Evolutionary conservation across 2,888 invertebrate genomes (phyloP).

Genomic region (Diploptera punctata): DNA sequence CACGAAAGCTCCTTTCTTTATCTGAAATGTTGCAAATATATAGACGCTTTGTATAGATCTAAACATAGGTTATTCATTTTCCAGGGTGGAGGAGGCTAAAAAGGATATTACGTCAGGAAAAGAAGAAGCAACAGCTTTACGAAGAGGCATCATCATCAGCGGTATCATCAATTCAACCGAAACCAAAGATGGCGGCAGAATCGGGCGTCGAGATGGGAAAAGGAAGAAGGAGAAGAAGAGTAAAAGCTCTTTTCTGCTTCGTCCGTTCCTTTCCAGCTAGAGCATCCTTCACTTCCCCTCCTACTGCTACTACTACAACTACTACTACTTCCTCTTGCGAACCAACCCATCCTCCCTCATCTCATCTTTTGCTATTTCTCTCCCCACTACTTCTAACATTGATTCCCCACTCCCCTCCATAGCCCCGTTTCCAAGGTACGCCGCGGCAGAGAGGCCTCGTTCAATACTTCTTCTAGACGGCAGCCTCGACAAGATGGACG

Average conservation of each 20-base stretch:
- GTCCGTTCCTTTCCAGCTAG: slow-evolving; percentile 33
- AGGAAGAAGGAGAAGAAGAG: slow-evolving; percentile 21
- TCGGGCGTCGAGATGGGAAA: slow-evolving; percentile 11
- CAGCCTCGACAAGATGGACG: slow-evolving; percentile 39
- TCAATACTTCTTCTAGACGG: slow-evolving; percentile 43
- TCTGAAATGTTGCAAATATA: too few relatives aligned
- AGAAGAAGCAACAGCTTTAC: neutral
- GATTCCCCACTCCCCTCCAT: slow-evolving; percentile 15
- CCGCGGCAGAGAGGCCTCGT: slow-evolving; percentile 36
- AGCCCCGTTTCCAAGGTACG: slow-evolving; percentile 30
- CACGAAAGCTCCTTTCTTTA: too few relatives aligned
- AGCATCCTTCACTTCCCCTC: slow-evolving; percentile 24
- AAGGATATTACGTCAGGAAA: neutral
- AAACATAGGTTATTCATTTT: neutral
- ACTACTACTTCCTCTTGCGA: slow-evolving; percentile 11
- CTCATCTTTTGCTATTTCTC: slow-evolving; percentile 8
- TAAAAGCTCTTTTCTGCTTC: slow-evolving; percentile 29
- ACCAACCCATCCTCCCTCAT: slow-evolving; percentile 15
- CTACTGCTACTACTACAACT: neutral
- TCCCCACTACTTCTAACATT: slow-evolving; percentile 18
- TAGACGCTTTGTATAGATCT: too few relatives aligned
- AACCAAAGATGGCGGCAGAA: slow-evolving; percentile 25
- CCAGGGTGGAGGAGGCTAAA: neutral
- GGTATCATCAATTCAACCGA: slow-evolving; percentile 29
- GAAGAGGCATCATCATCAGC: neutral